Conservation (phyloP, 2,797 vertebrate species). For the Lateolabrax maculatus region DNA sequence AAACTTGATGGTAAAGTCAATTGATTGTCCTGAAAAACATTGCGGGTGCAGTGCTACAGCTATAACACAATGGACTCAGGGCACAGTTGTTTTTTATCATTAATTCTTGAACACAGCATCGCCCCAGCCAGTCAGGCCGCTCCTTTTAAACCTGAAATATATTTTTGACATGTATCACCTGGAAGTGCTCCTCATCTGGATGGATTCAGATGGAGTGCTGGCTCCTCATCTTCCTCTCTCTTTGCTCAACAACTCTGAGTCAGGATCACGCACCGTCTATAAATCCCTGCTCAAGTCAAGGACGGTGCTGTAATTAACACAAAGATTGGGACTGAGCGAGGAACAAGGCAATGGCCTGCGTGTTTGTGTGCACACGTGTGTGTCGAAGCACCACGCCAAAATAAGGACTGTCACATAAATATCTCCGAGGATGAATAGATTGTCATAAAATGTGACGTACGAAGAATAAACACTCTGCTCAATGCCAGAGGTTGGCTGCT, state of each 20-base stretch:
- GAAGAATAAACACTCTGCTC: slow-evolving; percentile 51
- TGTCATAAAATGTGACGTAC: slow-evolving; percentile 45
- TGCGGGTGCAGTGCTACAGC: not conserved
- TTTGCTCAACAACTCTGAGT: slow-evolving; percentile 13
- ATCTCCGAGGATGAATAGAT: slow-evolving; percentile 40
- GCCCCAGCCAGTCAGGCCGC: not conserved
- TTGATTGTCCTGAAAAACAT: not conserved
- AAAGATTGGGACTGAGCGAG: not conserved
- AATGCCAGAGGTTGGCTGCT: slow-evolving; percentile 39
- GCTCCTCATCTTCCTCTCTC: slow-evolving; percentile 12
- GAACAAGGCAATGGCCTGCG: not conserved
- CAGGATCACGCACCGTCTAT: slow-evolving; percentile 18
- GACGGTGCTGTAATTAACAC: slow-evolving; percentile 49
- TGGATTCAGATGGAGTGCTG: slow-evolving; percentile 20
- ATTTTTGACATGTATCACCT: slow-evolving; percentile 27
- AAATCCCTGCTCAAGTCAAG: slow-evolving; percentile 53
- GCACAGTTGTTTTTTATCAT: slow-evolving; percentile 17
- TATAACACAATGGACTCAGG: slow-evolving; percentile 12
- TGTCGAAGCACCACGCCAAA: slow-evolving; percentile 1
- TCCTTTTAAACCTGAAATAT: slow-evolving; percentile 23
- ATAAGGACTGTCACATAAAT: slow-evolving; percentile 42
- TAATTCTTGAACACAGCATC: slow-evolving; percentile 1
- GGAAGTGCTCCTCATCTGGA: slow-evolving; percentile 24
- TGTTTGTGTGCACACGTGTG: slow-evolving; percentile 8
- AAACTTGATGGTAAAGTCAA: slow-evolving; percentile 22